A percentile compares a stretch with the other conserved stretches of the same genome.
Conservation (phyloP, 1,140 invertebrate genomes). For the Bombus difficillimus region DNA sequence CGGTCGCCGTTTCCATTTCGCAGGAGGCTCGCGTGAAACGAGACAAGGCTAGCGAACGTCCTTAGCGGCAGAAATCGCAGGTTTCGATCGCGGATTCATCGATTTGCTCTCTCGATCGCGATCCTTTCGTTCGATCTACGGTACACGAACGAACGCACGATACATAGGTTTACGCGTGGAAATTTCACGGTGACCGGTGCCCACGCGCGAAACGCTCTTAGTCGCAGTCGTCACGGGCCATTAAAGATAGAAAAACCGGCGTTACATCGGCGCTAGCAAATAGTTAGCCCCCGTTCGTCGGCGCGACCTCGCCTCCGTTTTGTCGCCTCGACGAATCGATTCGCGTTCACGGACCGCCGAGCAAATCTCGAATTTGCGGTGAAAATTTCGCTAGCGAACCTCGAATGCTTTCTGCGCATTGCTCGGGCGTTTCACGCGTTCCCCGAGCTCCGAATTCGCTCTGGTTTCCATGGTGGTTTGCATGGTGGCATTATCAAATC, state of each 20-base stretch:
- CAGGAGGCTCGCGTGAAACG: background rate
- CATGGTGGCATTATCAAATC: background rate
- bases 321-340: background rate
- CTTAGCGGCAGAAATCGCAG: background rate
- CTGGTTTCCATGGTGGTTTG: background rate
- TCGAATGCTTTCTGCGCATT: background rate
- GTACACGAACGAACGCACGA: background rate
- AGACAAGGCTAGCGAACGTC: constrained; percentile 9
- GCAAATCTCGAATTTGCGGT: background rate
- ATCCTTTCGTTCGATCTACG: background rate
- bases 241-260: constrained; percentile 22
- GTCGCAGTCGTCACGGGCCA: constrained; percentile 18
- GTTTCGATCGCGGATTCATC: background rate
- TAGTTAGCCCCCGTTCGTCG: background rate
- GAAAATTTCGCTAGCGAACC: background rate
- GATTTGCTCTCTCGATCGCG: constrained; percentile 4
- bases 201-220: constrained; percentile 3
- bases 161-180: background rate
- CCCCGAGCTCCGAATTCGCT: background rate
- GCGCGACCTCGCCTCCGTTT: background rate
- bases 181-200: background rate
- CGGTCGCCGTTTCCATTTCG: background rate
- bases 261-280: constrained; percentile 27
- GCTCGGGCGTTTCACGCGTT: background rate
- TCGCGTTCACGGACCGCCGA: background rate